Percentiles rank a stretch among this genome's conserved stretches.
phyloP scores from a whole-genome alignment of 2,113 vertebrate genomes.

The Salvator merianae region DNA sequence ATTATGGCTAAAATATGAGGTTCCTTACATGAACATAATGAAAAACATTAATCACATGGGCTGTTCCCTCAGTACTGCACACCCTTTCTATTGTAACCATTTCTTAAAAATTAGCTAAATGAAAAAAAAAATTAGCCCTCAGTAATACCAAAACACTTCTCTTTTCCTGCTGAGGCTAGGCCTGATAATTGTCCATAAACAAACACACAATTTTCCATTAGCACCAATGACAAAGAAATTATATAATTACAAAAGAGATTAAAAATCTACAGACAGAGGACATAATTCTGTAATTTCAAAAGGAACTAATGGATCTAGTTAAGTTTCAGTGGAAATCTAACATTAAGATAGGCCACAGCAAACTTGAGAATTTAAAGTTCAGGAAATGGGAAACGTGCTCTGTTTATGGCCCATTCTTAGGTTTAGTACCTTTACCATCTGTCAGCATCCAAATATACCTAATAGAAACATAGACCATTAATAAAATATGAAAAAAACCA shows the following conservation, averaged over 20 bases:
- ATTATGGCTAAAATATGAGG: slow-evolving; percentile 87
- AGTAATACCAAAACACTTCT: slow-evolving; percentile 74
- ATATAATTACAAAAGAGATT: slow-evolving; percentile 72
- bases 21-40: slow-evolving; percentile 87
- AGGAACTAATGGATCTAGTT: slow-evolving; percentile 70
- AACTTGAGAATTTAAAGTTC: slow-evolving; percentile 66
- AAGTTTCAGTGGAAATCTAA: slow-evolving; percentile 66
- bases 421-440: slow-evolving; percentile 71
- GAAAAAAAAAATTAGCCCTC: slow-evolving; percentile 76
- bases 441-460: slow-evolving; percentile 80
- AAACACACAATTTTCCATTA: slow-evolving; percentile 77
- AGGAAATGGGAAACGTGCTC: slow-evolving; percentile 68
- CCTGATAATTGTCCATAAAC: slow-evolving; percentile 73
- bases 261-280: slow-evolving; percentile 73
- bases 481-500: slow-evolving; percentile 81
- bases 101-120: slow-evolving; percentile 77
- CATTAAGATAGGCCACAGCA: slow-evolving; percentile 69
- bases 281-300: slow-evolving; percentile 73
- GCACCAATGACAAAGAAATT: slow-evolving; percentile 81
- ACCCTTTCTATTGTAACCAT: slow-evolving; percentile 74
- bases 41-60: slow-evolving; percentile 85
- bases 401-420: slow-evolving; percentile 70
- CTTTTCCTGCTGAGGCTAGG: slow-evolving; percentile 67
- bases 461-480: slow-evolving; percentile 88
- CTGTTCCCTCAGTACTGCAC: slow-evolving; percentile 80